These are phyloP conservation scores for Microctenopoma stevenorrisi DNA, from an alignment of 2,797 vertebrate genomes.

Conservation along the genomic window DNA sequence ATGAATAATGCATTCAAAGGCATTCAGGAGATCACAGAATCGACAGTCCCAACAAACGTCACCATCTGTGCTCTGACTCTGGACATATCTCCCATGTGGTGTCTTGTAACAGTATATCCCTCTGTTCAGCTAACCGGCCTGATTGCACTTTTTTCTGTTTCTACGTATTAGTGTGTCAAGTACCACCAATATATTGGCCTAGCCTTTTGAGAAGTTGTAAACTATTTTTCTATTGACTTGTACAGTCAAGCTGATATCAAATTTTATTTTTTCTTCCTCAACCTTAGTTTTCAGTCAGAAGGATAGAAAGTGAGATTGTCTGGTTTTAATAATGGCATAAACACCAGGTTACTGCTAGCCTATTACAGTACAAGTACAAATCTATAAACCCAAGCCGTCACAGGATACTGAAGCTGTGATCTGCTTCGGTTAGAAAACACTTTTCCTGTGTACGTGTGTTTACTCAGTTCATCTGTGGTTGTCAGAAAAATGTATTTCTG, in stretches of 20 bases:
- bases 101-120: neutral
- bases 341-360: too few species aligned
- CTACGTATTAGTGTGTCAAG: neutral
- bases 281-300: too few species aligned
- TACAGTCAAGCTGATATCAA: too few species aligned
- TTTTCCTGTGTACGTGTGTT: neutral
- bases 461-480: neutral
- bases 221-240: too few species aligned
- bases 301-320: too few species aligned
- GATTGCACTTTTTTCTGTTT: neutral
- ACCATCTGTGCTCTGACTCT: constrained; percentile 10
- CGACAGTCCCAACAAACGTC: constrained; percentile 16
- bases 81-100: constrained; percentile 3
- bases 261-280: too few species aligned
- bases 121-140: neutral
- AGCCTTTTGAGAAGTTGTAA: neutral
- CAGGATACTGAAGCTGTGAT: neutral
- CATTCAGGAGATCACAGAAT: constrained; percentile 47
- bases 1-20: constrained; percentile 70
- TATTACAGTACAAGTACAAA: neutral
- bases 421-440: neutral
- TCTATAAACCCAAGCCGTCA: neutral
- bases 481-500: neutral
- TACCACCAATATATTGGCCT: neutral
- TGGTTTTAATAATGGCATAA: too few species aligned